Conservation (phyloP, 2,113 vertebrate species). For the Todiramphus saurophagus region DNA sequence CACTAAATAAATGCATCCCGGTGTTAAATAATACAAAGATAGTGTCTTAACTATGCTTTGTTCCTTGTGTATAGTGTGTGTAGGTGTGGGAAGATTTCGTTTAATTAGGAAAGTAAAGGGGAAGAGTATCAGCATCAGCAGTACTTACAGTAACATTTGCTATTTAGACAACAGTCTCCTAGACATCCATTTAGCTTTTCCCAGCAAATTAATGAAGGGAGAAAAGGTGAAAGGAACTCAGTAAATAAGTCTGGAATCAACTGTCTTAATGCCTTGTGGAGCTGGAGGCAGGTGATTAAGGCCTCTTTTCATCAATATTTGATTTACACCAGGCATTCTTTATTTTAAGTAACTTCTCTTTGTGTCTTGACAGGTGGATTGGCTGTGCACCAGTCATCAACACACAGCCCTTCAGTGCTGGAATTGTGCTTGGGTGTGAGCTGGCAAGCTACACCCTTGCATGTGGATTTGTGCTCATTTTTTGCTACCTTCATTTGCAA, state of each 20-base stretch:
- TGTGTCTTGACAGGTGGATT: constrained; percentile 34
- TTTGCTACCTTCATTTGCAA: not conserved
- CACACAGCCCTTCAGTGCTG: not conserved
- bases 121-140: not conserved
- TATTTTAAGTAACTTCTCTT: constrained; percentile 32
- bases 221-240: constrained; percentile 35
- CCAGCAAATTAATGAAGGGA: constrained; percentile 33
- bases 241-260: constrained; percentile 50
- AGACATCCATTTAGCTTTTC: not conserved
- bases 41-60: not conserved
- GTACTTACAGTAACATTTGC: not conserved
- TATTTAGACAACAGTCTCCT: not conserved
- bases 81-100: not conserved
- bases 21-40: not conserved
- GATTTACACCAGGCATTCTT: constrained; percentile 37
- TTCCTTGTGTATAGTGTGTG: not conserved
- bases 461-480: not conserved
- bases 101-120: not conserved
- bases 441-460: not conserved
- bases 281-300: constrained; percentile 27
- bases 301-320: constrained; percentile 31
- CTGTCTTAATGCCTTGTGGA: not conserved
- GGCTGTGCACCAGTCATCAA: not conserved
- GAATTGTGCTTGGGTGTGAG: not conserved
- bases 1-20: not conserved